Evolutionary conservation across 2,888 invertebrate species (phyloP).

Genomic region (Drosophila incognita): DNA sequence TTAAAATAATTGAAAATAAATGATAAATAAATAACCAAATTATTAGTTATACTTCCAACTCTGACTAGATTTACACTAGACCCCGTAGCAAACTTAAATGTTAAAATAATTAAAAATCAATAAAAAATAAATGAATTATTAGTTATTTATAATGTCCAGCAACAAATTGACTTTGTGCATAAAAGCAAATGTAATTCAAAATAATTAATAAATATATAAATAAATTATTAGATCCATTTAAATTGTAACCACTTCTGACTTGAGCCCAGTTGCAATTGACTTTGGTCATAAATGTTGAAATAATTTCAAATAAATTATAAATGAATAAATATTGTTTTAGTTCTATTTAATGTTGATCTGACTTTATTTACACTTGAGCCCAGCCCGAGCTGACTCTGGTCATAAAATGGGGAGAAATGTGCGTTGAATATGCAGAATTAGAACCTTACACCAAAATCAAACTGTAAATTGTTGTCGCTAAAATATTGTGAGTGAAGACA

Average conservation of each 20-base stretch:
- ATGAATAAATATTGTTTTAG: neutral
- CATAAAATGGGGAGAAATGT: constrained; percentile 45
- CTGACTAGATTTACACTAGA: neutral
- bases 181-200: neutral
- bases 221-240: neutral
- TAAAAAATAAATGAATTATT: neutral
- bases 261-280: neutral
- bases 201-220: neutral
- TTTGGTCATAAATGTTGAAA: neutral
- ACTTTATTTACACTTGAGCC: constrained; percentile 2
- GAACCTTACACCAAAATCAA: constrained; percentile 69
- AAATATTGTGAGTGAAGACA: constrained; percentile 66
- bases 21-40: neutral
- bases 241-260: rapidly evolving
- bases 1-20: neutral
- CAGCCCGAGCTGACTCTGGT: constrained; percentile 17
- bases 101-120: neutral
- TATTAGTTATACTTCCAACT: neutral
- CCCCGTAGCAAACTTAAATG: neutral
- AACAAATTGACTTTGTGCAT: neutral
- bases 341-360: constrained; percentile 1
- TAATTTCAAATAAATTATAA: neutral
- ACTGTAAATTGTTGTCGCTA: constrained; percentile 68
- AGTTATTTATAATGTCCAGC: neutral
- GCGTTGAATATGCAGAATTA: constrained; percentile 48